These are phyloP conservation scores for Altica lythri DNA, from an alignment of 2,888 invertebrate genomes.

Conservation along the genomic window DNA sequence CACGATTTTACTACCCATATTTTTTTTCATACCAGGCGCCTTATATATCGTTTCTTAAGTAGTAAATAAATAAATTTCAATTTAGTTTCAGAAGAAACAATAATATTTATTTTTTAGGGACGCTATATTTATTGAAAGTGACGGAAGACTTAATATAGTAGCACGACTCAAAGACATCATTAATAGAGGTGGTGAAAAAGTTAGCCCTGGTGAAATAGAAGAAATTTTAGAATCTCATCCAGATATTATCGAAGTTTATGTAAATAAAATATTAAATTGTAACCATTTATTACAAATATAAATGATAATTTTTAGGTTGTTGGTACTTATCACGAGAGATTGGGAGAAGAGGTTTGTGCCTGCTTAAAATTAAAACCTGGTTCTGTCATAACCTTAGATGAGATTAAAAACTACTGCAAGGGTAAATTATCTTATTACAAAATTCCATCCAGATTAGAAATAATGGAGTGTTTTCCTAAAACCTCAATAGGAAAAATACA, in stretches of 20 bases:
- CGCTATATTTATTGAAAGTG: constrained; percentile 67
- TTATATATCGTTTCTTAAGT: too few species aligned
- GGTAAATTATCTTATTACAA: constrained; percentile 80
- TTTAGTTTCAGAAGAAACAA: not conserved
- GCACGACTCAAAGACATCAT: constrained; percentile 80
- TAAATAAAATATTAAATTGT: constrained; percentile 48
- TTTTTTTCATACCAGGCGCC: too few species aligned
- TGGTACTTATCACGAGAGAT: constrained; percentile 74
- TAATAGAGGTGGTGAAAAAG: constrained; percentile 81
- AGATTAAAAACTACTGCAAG: constrained; percentile 66
- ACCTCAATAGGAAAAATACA: constrained; percentile 85
- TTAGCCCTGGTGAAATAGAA: constrained; percentile 83
- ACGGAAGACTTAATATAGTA: constrained; percentile 73
- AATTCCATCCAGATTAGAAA: constrained; percentile 73
- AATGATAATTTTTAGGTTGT: constrained; percentile 61
- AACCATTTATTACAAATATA: not conserved
- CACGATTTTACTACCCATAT: too few species aligned
- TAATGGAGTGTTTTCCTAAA: constrained; percentile 74
- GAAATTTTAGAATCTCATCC: constrained; percentile 75
- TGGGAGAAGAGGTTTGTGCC: constrained; percentile 79
- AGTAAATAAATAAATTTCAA: too few species aligned
- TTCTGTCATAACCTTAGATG: constrained; percentile 60
- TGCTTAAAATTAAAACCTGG: constrained; percentile 66
- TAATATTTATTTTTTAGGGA: constrained; percentile 61
- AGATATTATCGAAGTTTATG: constrained; percentile 73